Percentiles rank a stretch among this genome's conserved stretches.
phyloP scores from a whole-genome alignment of 2,888 invertebrate species.

The Acrobasis suavella region DNA sequence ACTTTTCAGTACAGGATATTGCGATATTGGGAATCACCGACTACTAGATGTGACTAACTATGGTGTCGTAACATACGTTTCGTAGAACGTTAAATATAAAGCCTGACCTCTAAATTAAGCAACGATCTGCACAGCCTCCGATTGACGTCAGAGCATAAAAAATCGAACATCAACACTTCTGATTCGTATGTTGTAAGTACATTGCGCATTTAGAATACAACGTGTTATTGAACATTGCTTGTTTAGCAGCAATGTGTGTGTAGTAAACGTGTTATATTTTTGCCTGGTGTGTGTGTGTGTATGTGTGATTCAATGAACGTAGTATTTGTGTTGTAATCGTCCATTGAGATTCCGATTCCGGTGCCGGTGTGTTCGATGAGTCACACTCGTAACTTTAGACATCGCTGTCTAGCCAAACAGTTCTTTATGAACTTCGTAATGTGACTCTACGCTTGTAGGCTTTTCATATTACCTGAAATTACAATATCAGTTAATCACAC shows the following conservation, averaged over 20 bases:
- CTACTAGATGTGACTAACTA: slow-evolving; percentile 42
- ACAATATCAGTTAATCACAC: too few species aligned
- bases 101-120: slow-evolving; percentile 44
- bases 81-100: slow-evolving; percentile 29
- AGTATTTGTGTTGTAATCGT: slow-evolving; percentile 55
- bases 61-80: slow-evolving; percentile 27
- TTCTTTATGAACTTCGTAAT: background rate
- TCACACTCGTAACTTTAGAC: slow-evolving; percentile 40
- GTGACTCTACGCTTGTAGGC: background rate
- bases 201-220: slow-evolving; percentile 17
- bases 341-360: slow-evolving; percentile 51
- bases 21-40: slow-evolving; percentile 42
- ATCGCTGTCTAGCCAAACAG: slow-evolving; percentile 18
- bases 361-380: slow-evolving; percentile 42
- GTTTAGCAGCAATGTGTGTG: background rate
- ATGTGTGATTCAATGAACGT: slow-evolving; percentile 39
- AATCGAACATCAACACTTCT: slow-evolving; percentile 15
- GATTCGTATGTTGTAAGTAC: slow-evolving; percentile 16
- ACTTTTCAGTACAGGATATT: slow-evolving; percentile 4
- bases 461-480: background rate
- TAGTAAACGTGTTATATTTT: slow-evolving; percentile 8
- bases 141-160: slow-evolving; percentile 43
- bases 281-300: slow-evolving; percentile 27
- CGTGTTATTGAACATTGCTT: background rate
- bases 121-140: slow-evolving; percentile 43